phyloP scores from a whole-genome alignment of 2,113 vertebrate species.

The Podilymbus podiceps region DNA sequence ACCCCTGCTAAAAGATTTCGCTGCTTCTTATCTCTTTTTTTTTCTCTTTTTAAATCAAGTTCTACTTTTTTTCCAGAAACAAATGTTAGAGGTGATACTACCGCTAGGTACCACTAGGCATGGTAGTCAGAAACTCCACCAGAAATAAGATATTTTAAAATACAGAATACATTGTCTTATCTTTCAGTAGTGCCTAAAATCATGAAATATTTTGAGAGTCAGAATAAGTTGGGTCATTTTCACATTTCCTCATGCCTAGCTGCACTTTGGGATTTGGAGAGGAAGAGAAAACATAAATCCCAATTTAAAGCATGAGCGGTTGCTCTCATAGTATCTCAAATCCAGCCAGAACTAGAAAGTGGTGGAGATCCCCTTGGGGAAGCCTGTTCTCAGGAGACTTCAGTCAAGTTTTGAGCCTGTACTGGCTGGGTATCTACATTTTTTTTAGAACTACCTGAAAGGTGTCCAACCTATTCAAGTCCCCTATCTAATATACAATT shows the following conservation, averaged over 20 bases:
- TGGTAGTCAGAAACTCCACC: background rate
- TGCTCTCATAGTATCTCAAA: conserved; percentile 1
- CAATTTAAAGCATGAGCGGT: conserved; percentile 45
- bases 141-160: background rate
- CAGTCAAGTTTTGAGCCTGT: background rate
- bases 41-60: background rate
- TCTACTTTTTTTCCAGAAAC: background rate
- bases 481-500: background rate
- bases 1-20: background rate
- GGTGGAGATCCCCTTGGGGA: background rate
- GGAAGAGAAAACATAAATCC: conserved; percentile 31
- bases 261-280: background rate
- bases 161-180: background rate
- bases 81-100: background rate
- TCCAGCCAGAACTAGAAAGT: background rate
- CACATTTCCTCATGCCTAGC: background rate
- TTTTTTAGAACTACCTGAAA: background rate
- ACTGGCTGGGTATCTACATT: background rate
- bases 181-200: background rate
- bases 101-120: background rate
- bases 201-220: background rate
- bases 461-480: background rate
- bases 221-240: background rate
- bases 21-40: background rate
- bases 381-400: background rate